Percentiles rank a stretch among this genome's conserved stretches.
Evolutionary conservation across 2,888 invertebrate species (phyloP).

Genomic region (Saturnia japonica): DNA sequence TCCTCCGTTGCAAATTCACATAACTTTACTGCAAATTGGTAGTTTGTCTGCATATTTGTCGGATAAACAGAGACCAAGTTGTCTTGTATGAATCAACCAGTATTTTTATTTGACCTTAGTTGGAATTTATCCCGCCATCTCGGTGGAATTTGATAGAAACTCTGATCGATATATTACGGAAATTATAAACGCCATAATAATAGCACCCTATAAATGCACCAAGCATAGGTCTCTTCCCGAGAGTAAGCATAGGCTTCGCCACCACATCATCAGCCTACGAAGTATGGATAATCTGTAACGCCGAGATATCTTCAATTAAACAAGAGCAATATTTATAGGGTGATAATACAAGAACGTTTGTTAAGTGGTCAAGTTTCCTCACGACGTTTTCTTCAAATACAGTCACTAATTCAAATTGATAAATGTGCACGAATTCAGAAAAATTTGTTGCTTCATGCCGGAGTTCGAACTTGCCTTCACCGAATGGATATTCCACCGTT

Average conservation of each 20-base stretch:
- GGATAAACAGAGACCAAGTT: neutral
- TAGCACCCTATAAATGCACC: neutral
- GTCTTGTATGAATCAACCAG: neutral
- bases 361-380: neutral
- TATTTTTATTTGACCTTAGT: neutral
- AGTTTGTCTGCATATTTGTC: neutral
- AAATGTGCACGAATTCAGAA: neutral
- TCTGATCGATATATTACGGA: neutral
- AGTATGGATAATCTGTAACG: neutral
- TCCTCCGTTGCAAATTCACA: neutral
- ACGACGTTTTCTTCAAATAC: neutral
- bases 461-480: no score
- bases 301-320: neutral
- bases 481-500: no score
- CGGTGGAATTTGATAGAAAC: neutral
- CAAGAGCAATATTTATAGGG: neutral
- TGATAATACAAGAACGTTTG: neutral
- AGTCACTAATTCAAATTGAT: neutral
- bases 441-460: no score
- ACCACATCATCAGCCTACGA: neutral
- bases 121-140: neutral
- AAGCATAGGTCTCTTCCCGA: neutral
- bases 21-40: no score
- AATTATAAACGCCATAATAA: neutral
- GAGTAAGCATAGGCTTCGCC: neutral